Percentiles rank a stretch among this genome's conserved stretches.
phyloP scores from a whole-genome alignment of 2,888 invertebrate species.

The Erebia aethiops region DNA sequence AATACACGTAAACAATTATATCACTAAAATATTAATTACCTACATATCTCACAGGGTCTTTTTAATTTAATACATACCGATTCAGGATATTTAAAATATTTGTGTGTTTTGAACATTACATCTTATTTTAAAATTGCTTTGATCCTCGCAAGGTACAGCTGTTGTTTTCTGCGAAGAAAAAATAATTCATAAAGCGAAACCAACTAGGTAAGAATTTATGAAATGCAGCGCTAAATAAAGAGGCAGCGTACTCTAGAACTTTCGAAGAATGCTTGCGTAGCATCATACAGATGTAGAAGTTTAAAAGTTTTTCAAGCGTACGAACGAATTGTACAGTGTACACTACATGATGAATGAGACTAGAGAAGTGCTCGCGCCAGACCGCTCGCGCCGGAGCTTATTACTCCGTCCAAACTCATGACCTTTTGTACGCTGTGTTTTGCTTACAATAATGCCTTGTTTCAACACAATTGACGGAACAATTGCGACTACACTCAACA shows the following conservation, averaged over 20 bases:
- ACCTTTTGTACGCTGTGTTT: conserved; percentile 36
- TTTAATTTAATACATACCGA: too few species aligned
- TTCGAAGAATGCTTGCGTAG: conserved; percentile 21
- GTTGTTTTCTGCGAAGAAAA: not conserved
- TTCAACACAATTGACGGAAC: conserved; percentile 36
- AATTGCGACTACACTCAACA: conserved; percentile 22
- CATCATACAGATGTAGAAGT: conserved; percentile 24
- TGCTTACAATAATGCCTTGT: conserved; percentile 34
- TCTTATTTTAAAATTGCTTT: not conserved
- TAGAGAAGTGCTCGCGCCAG: conserved; percentile 30
- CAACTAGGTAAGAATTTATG: not conserved
- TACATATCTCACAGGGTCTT: too few species aligned
- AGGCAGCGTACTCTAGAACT: conserved; percentile 22
- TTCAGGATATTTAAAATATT: too few species aligned
- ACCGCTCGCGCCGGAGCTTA: conserved; percentile 29
- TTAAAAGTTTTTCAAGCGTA: conserved; percentile 33
- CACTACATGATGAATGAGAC: conserved; percentile 37
- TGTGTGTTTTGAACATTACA: too few species aligned
- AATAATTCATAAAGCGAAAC: conserved; percentile 2
- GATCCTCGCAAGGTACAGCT: not conserved
- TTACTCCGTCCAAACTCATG: conserved; percentile 32
- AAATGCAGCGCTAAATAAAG: conserved; percentile 19
- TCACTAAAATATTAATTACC: too few species aligned
- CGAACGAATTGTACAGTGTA: conserved; percentile 25
- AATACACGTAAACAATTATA: too few species aligned